Evolutionary conservation across 2,888 invertebrate species (phyloP).

Genomic region (Thyatira batis): DNA sequence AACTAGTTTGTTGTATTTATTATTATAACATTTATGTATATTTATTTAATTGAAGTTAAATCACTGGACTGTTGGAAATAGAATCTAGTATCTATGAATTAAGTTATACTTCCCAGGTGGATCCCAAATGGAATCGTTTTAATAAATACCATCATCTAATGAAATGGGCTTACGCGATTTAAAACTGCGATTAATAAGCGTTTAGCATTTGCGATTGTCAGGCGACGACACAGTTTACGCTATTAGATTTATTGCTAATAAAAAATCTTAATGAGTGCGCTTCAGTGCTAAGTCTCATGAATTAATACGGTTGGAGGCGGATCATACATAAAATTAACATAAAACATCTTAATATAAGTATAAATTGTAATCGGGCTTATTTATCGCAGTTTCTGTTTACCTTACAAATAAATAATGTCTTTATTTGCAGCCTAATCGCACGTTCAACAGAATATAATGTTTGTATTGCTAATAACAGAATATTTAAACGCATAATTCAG

Average conservation of each 20-base stretch:
- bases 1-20: neutral
- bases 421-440: slow-evolving; percentile 27
- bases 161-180: slow-evolving; percentile 32
- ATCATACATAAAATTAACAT: slow-evolving; percentile 73
- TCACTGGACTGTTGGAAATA: no score
- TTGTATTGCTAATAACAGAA: neutral
- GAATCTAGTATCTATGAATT: no score
- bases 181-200: slow-evolving; percentile 46
- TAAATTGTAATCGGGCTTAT: slow-evolving; percentile 64
- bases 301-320: slow-evolving; percentile 60
- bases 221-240: slow-evolving; percentile 52
- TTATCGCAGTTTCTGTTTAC: slow-evolving; percentile 59
- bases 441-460: neutral
- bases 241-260: slow-evolving; percentile 66
- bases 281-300: slow-evolving; percentile 46
- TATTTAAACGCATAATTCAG: no score
- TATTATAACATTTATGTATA: no score
- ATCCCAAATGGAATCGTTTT: neutral
- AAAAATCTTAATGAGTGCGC: slow-evolving; percentile 63
- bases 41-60: no score
- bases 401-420: slow-evolving; percentile 49
- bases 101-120: neutral
- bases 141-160: slow-evolving; percentile 4
- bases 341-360: slow-evolving; percentile 64
- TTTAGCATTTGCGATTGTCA: slow-evolving; percentile 42